phyloP scores from a whole-genome alignment of 2,113 vertebrate genomes.

The Suricata suricatta region DNA sequence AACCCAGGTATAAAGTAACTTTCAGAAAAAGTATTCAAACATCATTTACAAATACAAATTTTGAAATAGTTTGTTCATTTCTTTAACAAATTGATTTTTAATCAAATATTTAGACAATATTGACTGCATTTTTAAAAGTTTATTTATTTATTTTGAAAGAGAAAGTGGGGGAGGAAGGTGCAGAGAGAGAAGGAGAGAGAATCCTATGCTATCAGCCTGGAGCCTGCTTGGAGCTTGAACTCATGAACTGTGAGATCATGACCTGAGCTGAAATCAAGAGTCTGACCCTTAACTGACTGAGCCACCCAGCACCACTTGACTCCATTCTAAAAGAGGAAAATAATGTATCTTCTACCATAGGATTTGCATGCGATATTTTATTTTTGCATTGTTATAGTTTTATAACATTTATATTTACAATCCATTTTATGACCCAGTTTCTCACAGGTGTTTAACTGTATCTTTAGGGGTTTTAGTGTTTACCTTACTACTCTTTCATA shows the following conservation, averaged over 20 bases:
- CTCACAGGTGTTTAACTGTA: not conserved
- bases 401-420: conserved; percentile 29
- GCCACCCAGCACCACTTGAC: not conserved
- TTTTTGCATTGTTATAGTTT: not conserved
- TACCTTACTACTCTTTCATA: not conserved
- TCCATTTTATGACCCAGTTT: not conserved
- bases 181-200: no score
- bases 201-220: no score
- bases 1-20: not conserved
- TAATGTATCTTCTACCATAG: not conserved
- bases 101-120: not conserved
- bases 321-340: not conserved
- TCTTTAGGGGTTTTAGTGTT: not conserved
- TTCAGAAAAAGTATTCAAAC: not conserved
- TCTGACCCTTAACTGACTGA: no score
- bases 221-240: no score
- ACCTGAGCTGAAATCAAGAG: no score
- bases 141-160: no score
- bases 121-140: not conserved
- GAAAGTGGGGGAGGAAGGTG: no score
- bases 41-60: conserved; percentile 37
- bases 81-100: not conserved
- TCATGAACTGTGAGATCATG: no score
- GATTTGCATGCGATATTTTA: not conserved
- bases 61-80: conserved; percentile 40